Evolutionary conservation across 2,797 vertebrate genomes (phyloP).

Genomic region (Platyrinchus mystaceus): DNA sequence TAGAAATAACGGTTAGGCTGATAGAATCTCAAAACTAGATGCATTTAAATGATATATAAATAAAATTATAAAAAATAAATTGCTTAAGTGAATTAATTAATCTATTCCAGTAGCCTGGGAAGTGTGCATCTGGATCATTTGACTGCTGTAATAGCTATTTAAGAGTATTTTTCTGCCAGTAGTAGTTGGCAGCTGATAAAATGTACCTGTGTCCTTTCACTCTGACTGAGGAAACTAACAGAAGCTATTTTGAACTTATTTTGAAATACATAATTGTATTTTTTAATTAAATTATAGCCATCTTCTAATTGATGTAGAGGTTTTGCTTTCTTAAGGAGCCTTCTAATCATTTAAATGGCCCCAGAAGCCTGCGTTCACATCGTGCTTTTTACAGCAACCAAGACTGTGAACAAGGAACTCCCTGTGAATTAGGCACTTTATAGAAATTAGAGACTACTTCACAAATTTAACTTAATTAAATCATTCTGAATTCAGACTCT

Average conservation of each 20-base stretch:
- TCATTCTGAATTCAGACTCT: background rate
- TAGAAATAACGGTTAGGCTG: background rate
- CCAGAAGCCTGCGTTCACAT: background rate
- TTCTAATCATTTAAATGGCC: background rate
- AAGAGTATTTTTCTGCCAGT: background rate
- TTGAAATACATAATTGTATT: background rate
- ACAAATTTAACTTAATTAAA: slow-evolving; percentile 48
- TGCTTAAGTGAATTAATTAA: background rate
- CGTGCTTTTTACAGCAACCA: background rate
- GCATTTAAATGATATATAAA: background rate
- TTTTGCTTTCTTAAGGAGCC: background rate
- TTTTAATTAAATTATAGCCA: background rate
- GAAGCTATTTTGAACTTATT: background rate
- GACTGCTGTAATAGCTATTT: background rate
- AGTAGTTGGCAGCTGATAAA: background rate
- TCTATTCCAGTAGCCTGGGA: background rate
- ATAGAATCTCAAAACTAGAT: background rate
- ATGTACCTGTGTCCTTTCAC: background rate
- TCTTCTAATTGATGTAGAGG: background rate
- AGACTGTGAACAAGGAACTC: slow-evolving; percentile 12
- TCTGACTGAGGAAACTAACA: background rate
- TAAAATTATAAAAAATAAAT: background rate
- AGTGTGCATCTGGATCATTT: background rate
- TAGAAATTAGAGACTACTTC: slow-evolving; percentile 22
- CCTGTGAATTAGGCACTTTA: slow-evolving; percentile 3